A percentile compares a stretch with the other conserved stretches of the same genome.
These are phyloP conservation scores for Chinchilla lanigera DNA, from an alignment of 2,113 vertebrate species.

Conservation along the genomic window DNA sequence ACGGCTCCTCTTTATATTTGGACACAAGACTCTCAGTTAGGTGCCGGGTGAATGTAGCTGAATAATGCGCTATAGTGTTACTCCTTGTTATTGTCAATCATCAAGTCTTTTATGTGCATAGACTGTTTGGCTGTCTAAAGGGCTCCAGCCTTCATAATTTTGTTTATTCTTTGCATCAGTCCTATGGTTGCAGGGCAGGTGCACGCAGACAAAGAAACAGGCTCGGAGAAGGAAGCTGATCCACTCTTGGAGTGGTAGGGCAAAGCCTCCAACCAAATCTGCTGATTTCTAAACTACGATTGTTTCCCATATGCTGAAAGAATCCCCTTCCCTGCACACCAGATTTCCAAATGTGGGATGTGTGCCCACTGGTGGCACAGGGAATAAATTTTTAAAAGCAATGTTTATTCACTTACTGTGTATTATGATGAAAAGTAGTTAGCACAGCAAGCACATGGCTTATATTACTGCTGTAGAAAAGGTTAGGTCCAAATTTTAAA, in stretches of 20 bases:
- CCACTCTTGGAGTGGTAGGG: background rate
- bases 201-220: too few species aligned
- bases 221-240: background rate
- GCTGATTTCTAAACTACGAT: background rate
- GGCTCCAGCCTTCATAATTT: too few species aligned
- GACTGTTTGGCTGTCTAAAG: background rate
- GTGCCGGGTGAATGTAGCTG: too few species aligned
- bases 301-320: background rate
- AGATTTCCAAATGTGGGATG: background rate
- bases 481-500: background rate
- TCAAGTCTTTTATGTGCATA: accelerated
- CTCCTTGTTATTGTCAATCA: background rate
- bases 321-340: background rate
- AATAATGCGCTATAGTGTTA: accelerated
- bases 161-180: background rate
- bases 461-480: constrained; percentile 6
- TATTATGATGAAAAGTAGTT: background rate
- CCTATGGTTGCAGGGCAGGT: too few species aligned
- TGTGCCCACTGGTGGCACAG: background rate
- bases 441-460: background rate
- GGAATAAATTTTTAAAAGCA: background rate
- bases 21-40: background rate
- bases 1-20: background rate
- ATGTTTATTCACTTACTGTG: background rate
- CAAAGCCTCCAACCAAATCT: background rate